Evolutionary conservation across 23 tunicate species (phyloP), one percentile per base, ranked within the genome.

Genomic region (Trididemnum clinides): DNA sequence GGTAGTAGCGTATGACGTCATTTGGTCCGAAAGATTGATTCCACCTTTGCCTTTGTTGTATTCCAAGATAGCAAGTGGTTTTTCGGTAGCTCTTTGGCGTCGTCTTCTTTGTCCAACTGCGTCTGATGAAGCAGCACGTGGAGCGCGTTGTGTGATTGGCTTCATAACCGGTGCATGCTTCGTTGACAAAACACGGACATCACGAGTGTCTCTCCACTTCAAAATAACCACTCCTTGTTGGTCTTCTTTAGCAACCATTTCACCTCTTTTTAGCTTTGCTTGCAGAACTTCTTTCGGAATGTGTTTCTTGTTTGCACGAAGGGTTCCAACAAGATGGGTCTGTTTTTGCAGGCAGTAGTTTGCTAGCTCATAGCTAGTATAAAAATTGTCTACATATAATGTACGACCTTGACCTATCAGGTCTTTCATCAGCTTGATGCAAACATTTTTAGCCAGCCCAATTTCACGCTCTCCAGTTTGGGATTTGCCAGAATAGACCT

Each of bases 21-120:
- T 79, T 37, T 79, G 84, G 70, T 79, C 71, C 28, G 71, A 79
- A 19, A 51, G 39, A 57, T 79, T 71, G 15, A 79, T 79, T 26
- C 84, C 84, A 54, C 33, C 70, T 79, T 79, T 79, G n/a, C 84
- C 71, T 79, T 79, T 79, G 39, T 79, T 79, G 28, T 79, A 79
- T 25, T 28, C 84, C 39, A 51, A 34, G 31, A 79, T 54, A 26
- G 84, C 39, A 18, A 44, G 27, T 28, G 84, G 71, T 57, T 79
- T 79, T 57, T 31, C 80, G 28, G 54, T 73, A n/a, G 80, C 80
- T 73, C 80, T 36, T 73, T 32, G 75, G 36, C 37, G 75, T 32
- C 75, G 36, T n/a, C 75, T 66, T 59, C 66, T 59, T 59, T 59
- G 25, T 59, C 20, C 66, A 59, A 59, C 66, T 59, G 66, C 66